Evolutionary conservation across 2,113 vertebrate genomes (phyloP), one percentile per base, ranked within the genome.

Genomic region (Brachypteracias leptosomus): DNA sequence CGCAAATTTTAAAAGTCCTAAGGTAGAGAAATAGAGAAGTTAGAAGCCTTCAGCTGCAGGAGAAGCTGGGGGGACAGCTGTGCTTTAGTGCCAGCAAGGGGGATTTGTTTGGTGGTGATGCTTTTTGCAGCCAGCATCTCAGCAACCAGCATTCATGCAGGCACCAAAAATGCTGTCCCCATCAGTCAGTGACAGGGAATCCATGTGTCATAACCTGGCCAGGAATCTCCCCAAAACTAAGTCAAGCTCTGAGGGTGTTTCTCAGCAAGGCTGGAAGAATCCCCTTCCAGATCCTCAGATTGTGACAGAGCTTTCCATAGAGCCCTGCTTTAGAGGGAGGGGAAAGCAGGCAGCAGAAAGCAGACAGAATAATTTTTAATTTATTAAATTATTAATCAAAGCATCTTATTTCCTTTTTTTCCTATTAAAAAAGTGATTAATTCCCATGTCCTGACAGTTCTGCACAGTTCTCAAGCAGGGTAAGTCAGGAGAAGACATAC

Each of bases 171-270:
- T 5, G 6, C 26, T 12, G 3, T 21, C 18, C 44, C 18, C 12
- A 0, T 54, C 1, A 0, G 13, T 19, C 29, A n/a, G 20, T 4
- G 18, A 35, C n/a, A 10, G 6, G 18, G 11, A 3, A 4, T 9
- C 1, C 21, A 10, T 2, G 3, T 16, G 8, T 35, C 7, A 16
- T 20, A 28, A 47, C 10, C 22, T 16, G n/a, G 16, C 5, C 26
- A 24, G 16, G 18, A 10, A 10, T 33, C 20, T 38, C 25, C 26
- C 7, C 14, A 36, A 5, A 49, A 18, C 28, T 2, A 35, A 57
- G 11, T 51, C 7, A 20, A 3, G 28, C 22, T 63, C 55, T 49
- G 42, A 20, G 16, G 4, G 1, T 19, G 8, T 35, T 93, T 31
- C 20, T 65, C 36, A 84, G 31, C 9, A 44, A 52, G n/a, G 6